These are phyloP conservation scores for Bombyx mori DNA, from an alignment of 1,140 invertebrate genomes.

Conservation along the genomic window DNA sequence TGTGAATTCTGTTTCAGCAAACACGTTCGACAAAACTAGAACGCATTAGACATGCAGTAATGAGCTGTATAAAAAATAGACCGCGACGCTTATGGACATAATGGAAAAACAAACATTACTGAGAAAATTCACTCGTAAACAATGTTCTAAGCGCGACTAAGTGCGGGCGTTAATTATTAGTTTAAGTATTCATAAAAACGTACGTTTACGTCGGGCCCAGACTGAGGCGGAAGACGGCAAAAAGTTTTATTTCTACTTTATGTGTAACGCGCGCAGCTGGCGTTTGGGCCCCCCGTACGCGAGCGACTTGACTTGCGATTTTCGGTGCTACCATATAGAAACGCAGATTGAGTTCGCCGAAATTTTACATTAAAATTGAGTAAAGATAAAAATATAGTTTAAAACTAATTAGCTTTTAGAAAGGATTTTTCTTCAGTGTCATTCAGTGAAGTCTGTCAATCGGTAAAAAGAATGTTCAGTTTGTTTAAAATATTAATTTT, in stretches of 20 bases:
- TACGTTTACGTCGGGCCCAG: conserved; percentile 28
- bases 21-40: conserved; percentile 20
- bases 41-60: conserved; percentile 41
- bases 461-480: too few relatives aligned
- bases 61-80: conserved; percentile 26
- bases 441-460: too few relatives aligned
- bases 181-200: conserved; percentile 50
- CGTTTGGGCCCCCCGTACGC: conserved; percentile 16
- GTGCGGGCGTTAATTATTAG: conserved; percentile 41
- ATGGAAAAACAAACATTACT: conserved; percentile 32
- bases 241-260: conserved; percentile 37
- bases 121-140: conserved; percentile 39
- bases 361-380: not conserved
- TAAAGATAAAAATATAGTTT: too few relatives aligned
- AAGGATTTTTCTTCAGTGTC: too few relatives aligned
- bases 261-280: conserved; percentile 28
- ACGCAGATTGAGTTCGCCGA: not conserved
- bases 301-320: not conserved
- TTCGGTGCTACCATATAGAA: too few relatives aligned
- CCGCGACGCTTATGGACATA: conserved; percentile 25
- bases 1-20: too few relatives aligned
- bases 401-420: too few relatives aligned
- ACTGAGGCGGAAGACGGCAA: conserved; percentile 35
- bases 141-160: conserved; percentile 37
- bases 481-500: too few relatives aligned